phyloP scores from a whole-genome alignment of 92 coral and sea anemone genomes.

The Siderastrea siderea region DNA sequence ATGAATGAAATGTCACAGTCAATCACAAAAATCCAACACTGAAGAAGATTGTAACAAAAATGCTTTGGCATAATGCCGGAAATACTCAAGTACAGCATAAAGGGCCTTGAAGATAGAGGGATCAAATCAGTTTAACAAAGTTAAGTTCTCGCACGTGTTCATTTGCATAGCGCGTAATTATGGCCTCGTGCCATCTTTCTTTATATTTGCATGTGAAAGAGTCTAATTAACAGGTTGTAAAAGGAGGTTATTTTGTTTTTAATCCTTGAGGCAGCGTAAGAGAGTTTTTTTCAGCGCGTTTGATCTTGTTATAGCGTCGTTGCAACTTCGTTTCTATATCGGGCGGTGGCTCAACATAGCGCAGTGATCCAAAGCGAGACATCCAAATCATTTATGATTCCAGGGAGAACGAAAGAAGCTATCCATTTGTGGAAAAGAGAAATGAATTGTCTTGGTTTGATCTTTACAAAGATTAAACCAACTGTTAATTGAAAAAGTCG shows the following conservation, averaged over 20 bases:
- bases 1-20: slow-evolving; percentile 5
- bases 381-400: background rate
- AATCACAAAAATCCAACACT: background rate
- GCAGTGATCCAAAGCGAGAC: background rate
- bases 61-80: slow-evolving; percentile 41
- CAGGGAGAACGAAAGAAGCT: background rate
- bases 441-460: background rate
- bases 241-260: slow-evolving; percentile 13
- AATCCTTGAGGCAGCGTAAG: background rate
- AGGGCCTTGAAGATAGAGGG: slow-evolving; percentile 32
- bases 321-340: background rate
- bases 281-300: background rate
- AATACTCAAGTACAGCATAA: slow-evolving; percentile 17
- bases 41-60: background rate
- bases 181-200: slow-evolving; percentile 80
- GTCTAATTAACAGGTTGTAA: slow-evolving; percentile 20
- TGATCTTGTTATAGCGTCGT: background rate
- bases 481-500: slow-evolving; percentile 19
- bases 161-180: slow-evolving; percentile 71
- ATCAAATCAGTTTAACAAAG: slow-evolving; percentile 44
- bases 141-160: slow-evolving; percentile 82
- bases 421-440: background rate
- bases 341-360: background rate
- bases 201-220: slow-evolving; percentile 51
- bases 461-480: slow-evolving; percentile 8